Evolutionary conservation across 2,888 invertebrate species (phyloP).

Genomic region (Molorchus minor): DNA sequence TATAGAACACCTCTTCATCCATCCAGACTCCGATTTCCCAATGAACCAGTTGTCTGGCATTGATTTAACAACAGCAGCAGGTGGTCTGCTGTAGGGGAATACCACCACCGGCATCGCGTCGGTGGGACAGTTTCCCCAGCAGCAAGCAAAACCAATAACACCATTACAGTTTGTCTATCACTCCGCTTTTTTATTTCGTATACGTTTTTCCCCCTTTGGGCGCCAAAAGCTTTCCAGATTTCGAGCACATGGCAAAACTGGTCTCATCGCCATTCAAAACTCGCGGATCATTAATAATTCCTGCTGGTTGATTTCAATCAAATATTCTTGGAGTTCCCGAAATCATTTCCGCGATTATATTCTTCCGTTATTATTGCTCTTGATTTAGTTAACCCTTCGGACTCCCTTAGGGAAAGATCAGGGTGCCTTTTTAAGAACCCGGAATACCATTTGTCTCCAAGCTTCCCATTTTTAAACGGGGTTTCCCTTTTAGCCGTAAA

Average conservation of each 20-base stretch:
- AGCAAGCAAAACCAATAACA: constrained; percentile 44
- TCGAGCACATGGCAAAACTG: constrained; percentile 36
- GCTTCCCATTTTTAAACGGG: constrained; percentile 19
- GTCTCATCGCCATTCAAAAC: constrained; percentile 41
- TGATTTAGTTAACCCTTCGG: constrained; percentile 15
- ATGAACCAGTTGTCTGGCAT: too few species aligned
- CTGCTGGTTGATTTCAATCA: constrained; percentile 33
- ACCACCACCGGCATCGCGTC: too few species aligned
- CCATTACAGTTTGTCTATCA: constrained; percentile 32
- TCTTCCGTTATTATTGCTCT: constrained; percentile 38
- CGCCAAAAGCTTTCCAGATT: constrained; percentile 38
- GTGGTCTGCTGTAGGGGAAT: too few species aligned
- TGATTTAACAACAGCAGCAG: too few species aligned
- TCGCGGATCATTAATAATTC: constrained; percentile 23
- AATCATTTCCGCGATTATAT: constrained; percentile 44
- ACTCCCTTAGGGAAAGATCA: background rate
- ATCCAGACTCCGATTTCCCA: too few species aligned
- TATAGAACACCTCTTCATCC: too few species aligned
- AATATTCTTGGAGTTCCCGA: constrained; percentile 33
- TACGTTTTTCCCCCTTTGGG: constrained; percentile 33
- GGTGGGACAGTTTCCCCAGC: too few species aligned
- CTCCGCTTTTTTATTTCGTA: constrained; percentile 26
- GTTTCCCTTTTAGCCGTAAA: constrained; percentile 12
- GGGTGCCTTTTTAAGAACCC: background rate
- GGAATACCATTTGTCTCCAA: constrained; percentile 2